phyloP scores from a whole-genome alignment of 1,140 invertebrate genomes.

The Venturia canescens region DNA sequence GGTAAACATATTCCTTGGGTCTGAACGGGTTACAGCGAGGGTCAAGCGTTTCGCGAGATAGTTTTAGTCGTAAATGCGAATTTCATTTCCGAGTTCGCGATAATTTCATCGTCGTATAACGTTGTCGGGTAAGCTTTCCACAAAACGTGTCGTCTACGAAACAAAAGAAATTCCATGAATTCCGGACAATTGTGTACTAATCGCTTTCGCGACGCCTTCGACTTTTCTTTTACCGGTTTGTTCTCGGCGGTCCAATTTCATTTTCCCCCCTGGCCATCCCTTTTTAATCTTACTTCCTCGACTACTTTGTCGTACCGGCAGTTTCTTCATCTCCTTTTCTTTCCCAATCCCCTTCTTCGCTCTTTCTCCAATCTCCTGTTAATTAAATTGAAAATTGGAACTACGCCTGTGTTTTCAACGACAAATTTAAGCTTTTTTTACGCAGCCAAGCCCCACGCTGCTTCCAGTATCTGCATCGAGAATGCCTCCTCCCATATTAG shows the following conservation, averaged over 20 bases:
- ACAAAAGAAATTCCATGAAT: slow-evolving; percentile 42
- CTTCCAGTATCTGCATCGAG: too few species aligned
- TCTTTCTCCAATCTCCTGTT: slow-evolving; percentile 15
- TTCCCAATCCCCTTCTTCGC: background rate
- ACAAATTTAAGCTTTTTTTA: slow-evolving; percentile 40
- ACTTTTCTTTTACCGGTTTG: slow-evolving; percentile 28
- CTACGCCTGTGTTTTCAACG: slow-evolving; percentile 33
- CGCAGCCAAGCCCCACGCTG: background rate
- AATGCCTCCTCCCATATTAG: background rate
- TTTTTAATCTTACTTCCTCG: slow-evolving; percentile 31
- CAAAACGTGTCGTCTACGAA: slow-evolving; percentile 23
- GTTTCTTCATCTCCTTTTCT: background rate
- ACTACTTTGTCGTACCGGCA: background rate
- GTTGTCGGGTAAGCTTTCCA: background rate
- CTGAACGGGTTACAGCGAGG: background rate
- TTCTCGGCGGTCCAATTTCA: slow-evolving; percentile 35
- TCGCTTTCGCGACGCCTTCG: slow-evolving; percentile 36
- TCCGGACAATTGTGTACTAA: slow-evolving; percentile 46
- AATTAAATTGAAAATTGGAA: slow-evolving; percentile 48
- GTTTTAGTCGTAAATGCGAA: slow-evolving; percentile 27
- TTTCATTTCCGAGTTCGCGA: background rate
- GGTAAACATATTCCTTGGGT: background rate
- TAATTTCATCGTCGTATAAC: slow-evolving; percentile 21
- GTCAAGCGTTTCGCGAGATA: slow-evolving; percentile 1
- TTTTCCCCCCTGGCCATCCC: slow-evolving; percentile 9